Conservation (phyloP, 1,140 invertebrate genomes). For the Drosophila pectinifera region DNA sequence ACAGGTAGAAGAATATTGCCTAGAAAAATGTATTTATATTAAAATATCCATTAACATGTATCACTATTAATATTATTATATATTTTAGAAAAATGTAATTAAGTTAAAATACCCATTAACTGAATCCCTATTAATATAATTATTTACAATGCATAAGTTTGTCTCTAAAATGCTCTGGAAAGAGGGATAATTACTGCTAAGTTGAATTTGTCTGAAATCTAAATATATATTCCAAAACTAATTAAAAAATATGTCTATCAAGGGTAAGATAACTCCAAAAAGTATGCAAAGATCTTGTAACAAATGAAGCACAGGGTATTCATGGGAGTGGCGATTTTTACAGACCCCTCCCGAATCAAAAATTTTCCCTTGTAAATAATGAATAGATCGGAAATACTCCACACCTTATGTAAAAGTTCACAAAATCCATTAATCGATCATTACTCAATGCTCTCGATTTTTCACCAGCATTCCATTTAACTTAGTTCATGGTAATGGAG, state of each 20-base stretch:
- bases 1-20: too few species aligned
- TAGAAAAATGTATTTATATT: background rate
- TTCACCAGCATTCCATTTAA: conserved; percentile 43
- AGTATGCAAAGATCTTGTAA: background rate
- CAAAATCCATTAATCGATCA: conserved; percentile 2
- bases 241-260: background rate
- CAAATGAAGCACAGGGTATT: background rate
- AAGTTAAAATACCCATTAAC: too few species aligned
- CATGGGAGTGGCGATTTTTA: background rate
- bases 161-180: too few species aligned
- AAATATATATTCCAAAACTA: background rate
- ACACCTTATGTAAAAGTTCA: conserved; percentile 11
- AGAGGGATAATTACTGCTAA: too few species aligned
- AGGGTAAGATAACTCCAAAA: background rate
- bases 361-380: background rate
- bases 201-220: too few species aligned
- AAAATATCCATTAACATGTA: too few species aligned
- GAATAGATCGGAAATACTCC: conserved; percentile 2
- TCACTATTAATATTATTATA: too few species aligned
- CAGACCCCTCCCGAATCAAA: background rate
- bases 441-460: conserved; percentile 38
- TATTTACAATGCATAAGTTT: too few species aligned
- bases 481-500: conserved; percentile 42
- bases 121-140: too few species aligned
- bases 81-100: too few species aligned